Conservation (phyloP, 2,113 vertebrate genomes). For the Anoura caudifer region DNA sequence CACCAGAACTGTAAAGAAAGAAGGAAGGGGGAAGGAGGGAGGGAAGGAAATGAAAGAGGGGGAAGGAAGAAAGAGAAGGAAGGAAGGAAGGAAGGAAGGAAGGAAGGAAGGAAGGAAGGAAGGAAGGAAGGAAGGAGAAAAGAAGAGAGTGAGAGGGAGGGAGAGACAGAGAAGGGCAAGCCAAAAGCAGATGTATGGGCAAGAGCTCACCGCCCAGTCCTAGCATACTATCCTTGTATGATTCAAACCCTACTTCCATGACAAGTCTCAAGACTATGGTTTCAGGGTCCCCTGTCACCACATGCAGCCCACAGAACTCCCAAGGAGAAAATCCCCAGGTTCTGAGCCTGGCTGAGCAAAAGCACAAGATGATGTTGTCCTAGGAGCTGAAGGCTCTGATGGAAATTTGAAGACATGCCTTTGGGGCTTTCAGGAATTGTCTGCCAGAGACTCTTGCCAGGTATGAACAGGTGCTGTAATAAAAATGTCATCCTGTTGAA, state of each 20-base stretch:
- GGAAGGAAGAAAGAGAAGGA: background rate
- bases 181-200: background rate
- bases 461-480: background rate
- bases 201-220: background rate
- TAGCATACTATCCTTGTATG: background rate
- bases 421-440: background rate
- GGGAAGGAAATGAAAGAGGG: background rate
- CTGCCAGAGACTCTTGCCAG: background rate
- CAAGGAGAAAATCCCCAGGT: background rate
- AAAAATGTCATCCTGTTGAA: background rate
- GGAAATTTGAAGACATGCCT: background rate
- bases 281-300: background rate
- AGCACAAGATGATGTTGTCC: background rate
- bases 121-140: background rate
- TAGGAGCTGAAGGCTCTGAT: background rate
- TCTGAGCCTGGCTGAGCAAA: background rate
- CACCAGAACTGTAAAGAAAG: background rate
- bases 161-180: background rate
- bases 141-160: background rate
- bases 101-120: accelerated
- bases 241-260: background rate
- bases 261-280: background rate
- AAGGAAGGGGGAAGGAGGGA: no score
- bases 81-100: accelerated
- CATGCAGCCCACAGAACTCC: background rate